Conservation (phyloP, 2,888 invertebrate genomes). For the Lapara coniferarum region DNA sequence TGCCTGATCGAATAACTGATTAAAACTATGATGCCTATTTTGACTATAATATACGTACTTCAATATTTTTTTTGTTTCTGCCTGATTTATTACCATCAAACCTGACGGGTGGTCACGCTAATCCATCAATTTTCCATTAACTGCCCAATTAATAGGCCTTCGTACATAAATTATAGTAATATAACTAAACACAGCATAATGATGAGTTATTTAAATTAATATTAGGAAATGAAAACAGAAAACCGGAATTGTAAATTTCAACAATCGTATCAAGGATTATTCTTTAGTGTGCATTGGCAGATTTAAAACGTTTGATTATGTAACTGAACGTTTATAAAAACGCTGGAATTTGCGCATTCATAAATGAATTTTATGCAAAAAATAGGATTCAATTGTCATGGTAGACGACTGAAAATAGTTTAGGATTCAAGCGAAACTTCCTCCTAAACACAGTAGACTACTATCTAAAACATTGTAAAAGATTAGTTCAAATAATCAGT, state of each 20-base stretch:
- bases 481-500: too few species aligned
- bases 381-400: too few species aligned
- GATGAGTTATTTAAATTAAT: constrained; percentile 21
- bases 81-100: background rate
- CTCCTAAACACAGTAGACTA: background rate
- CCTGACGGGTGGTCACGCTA: constrained; percentile 1
- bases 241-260: constrained; percentile 54
- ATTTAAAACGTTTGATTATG: constrained; percentile 24
- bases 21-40: background rate
- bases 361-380: background rate
- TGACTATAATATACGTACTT: background rate
- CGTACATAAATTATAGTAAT: constrained; percentile 11
- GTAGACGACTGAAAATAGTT: too few species aligned
- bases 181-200: constrained; percentile 16
- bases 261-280: constrained; percentile 58
- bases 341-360: background rate
- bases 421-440: background rate
- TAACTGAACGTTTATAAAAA: background rate
- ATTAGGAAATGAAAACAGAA: constrained; percentile 49
- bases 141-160: constrained; percentile 6
- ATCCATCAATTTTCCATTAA: constrained; percentile 10
- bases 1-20: too few species aligned
- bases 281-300: constrained; percentile 38
- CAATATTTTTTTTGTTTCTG: background rate
- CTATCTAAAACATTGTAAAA: too few species aligned